These are phyloP conservation scores for Theocolax elegans DNA, from an alignment of 1,140 invertebrate species.

Conservation along the genomic window DNA sequence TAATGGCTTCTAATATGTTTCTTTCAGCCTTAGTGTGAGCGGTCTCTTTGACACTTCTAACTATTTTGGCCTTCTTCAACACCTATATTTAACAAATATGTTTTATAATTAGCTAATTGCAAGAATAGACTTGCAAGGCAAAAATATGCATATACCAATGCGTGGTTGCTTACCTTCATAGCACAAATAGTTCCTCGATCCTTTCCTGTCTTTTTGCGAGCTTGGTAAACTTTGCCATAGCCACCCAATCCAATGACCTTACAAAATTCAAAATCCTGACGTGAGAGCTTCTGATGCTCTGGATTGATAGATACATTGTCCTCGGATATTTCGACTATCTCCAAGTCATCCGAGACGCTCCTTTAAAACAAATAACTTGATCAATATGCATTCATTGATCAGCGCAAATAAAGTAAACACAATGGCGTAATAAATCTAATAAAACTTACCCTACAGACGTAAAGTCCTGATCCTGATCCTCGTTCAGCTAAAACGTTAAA, in stretches of 20 bases:
- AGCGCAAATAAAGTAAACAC: too few relatives aligned
- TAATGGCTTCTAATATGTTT: conserved; percentile 97
- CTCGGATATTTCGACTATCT: not conserved
- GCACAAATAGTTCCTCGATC: conserved; percentile 96
- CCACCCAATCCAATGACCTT: conserved; percentile 98
- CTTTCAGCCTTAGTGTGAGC: conserved; percentile 99
- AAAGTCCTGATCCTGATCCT: too few relatives aligned
- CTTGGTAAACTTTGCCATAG: conserved; percentile 98
- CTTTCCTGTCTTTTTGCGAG: conserved; percentile 89
- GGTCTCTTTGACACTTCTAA: conserved; percentile 98
- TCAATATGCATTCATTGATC: too few relatives aligned
- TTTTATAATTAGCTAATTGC: too few relatives aligned
- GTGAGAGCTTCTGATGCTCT: conserved; percentile 47
- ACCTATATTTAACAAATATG: conserved; percentile 63
- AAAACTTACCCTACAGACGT: too few relatives aligned
- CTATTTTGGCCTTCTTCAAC: conserved; percentile 96
- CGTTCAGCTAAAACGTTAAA: too few relatives aligned
- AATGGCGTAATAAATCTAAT: too few relatives aligned
- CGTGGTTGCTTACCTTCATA: conserved; percentile 94
- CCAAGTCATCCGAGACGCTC: not conserved
- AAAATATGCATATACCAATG: too few relatives aligned
- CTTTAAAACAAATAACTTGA: too few relatives aligned
- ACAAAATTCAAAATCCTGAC: conserved; percentile 92
- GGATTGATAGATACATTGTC: not conserved
- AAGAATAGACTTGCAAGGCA: too few relatives aligned